Conservation (phyloP, 2,113 vertebrate genomes). For the Chlorodrepanis virens region DNA sequence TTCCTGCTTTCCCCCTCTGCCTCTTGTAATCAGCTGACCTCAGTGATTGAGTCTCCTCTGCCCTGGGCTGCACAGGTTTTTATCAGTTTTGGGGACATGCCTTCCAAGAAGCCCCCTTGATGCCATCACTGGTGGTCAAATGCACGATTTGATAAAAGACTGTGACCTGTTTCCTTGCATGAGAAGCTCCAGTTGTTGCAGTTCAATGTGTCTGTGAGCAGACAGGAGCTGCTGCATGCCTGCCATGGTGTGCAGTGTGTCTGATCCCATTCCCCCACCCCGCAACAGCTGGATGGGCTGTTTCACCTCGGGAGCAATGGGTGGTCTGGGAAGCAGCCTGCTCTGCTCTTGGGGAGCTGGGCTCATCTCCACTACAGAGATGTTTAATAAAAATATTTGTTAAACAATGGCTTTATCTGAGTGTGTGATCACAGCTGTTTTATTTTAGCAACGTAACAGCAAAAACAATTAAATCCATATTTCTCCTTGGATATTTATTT, state of each 20-base stretch:
- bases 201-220: background rate
- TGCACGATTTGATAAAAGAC: background rate
- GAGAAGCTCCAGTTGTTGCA: background rate
- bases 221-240: background rate
- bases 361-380: constrained; percentile 55
- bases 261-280: background rate
- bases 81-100: background rate
- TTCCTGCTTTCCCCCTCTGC: background rate
- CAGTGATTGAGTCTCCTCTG: background rate
- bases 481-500: constrained; percentile 76
- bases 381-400: constrained; percentile 72
- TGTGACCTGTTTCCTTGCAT: background rate
- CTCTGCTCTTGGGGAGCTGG: constrained; percentile 57
- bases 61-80: background rate
- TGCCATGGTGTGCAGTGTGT: background rate
- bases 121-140: background rate
- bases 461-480: constrained; percentile 76
- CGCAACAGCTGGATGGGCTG: background rate
- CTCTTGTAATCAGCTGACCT: background rate
- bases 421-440: constrained; percentile 80
- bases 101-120: background rate
- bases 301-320: constrained; percentile 56
- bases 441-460: constrained; percentile 73
- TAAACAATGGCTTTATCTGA: constrained; percentile 74
- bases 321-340: constrained; percentile 64